These are phyloP conservation scores for Nasua narica DNA, from an alignment of 2,797 vertebrate genomes.

Conservation along the genomic window DNA sequence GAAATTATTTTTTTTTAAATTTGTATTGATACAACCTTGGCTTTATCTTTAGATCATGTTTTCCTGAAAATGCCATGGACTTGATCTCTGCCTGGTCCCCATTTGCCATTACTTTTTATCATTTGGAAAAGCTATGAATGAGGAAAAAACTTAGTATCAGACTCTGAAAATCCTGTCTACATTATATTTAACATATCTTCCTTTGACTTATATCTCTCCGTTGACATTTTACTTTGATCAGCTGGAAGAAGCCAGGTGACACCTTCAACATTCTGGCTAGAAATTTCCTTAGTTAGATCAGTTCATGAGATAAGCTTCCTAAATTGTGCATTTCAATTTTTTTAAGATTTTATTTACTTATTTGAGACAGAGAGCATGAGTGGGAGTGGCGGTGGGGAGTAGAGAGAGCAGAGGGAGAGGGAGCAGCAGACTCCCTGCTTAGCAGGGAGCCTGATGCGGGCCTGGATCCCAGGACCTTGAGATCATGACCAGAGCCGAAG, in stretches of 20 bases:
- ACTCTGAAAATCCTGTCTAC: not conserved
- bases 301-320: not conserved
- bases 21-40: not conserved
- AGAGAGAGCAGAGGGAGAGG: too few relatives aligned
- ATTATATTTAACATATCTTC: not conserved
- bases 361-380: too few relatives aligned
- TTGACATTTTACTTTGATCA: not conserved
- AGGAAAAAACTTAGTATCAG: not conserved
- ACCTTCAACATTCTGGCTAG: not conserved
- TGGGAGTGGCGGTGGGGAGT: too few relatives aligned
- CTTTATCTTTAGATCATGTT: not conserved
- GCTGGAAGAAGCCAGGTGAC: not conserved
- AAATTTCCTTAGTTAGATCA: not conserved
- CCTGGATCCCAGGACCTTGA: too few relatives aligned
- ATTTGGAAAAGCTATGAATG: not conserved
- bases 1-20: too few relatives aligned
- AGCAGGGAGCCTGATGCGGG: too few relatives aligned
- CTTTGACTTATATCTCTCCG: not conserved
- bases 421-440: too few relatives aligned
- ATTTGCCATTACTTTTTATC: not conserved
- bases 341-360: too few relatives aligned
- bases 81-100: not conserved
- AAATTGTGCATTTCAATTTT: not conserved
- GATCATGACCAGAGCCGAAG: too few relatives aligned
- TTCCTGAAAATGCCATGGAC: not conserved